Evolutionary conservation across 2,113 vertebrate species (phyloP), one percentile per base, ranked within the genome.

Genomic region (Panurus biarmicus): DNA sequence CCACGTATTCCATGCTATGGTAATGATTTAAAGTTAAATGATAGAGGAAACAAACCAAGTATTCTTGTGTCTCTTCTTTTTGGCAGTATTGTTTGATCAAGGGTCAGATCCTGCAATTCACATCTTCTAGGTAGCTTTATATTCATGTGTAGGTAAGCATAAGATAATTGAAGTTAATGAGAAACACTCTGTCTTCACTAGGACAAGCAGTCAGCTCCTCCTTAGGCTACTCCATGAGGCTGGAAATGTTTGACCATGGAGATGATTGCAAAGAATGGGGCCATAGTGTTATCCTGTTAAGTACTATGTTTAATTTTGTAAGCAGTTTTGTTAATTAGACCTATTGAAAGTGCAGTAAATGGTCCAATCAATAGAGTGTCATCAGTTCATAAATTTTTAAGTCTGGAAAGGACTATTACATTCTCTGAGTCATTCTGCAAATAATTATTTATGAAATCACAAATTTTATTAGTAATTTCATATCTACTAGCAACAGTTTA

Each of bases 401-500:
- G 38, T 47, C 67, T 83, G 73, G 38, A 76, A 91, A 77, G 4
- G 36, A 18, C 51, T 77, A 20, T 93, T 69, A 31, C 77, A 89
- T 95, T 91, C 48, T 87, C 48, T 74, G 78, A 91, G 70, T 87
- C 57, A 69, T 91, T 93, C 71, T 95, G n/a, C 66, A 89, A 94
- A 94, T 96, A 91, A 87, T 91, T 79, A 83, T 93, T 87, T 94
- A 62, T 73, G 71, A 88, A 87, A 51, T 73, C 47, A 85, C 23
- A 54, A 26, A 25, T 80, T 76, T 76, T 85, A 35, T 73, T 57
- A 58, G 47, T 73, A 80, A 85, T 90, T 94, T 87, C 11, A 1
- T 51, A 29, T 82, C 26, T 76, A 9, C 31, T 48, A 65, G 5
- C 42, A 54, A 69, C 23, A 42, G 10, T 72, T 82, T 72, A 45